Evolutionary conservation across 2,888 invertebrate genomes (phyloP), one percentile per base, ranked within the genome.

Genomic region (Nipponacmea schrenckii): DNA sequence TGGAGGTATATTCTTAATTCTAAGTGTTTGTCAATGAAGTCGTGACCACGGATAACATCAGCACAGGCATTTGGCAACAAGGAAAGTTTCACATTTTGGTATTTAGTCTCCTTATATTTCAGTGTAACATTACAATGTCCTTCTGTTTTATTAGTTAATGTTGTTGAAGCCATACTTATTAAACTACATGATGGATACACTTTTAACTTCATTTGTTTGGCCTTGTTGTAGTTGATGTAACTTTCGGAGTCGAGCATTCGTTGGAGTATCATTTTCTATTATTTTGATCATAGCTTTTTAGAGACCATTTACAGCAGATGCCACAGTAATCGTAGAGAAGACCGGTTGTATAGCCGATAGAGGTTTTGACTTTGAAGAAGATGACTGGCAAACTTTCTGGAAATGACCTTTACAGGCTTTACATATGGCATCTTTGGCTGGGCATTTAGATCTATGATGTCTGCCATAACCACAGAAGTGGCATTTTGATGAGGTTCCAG

Each of bases 141-240:
- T 14, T 50, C 50, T n/a, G 50, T 50, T n/a, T 17, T 50, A 50
- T 50, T 50, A n/a, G 50, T 50, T 17, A 50, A 15, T 17, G 50
- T n/a, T 50, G 50, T 50, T 50, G 50, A 50, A 20, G 50, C 50
- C 50, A 50, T 50, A 50, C 50, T 50, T 10, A 50, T 50, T 50
- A 20, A n/a, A 50, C 3, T 14, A 50, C 10, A n/a, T 7, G 50
- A 50, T 50, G 50, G 20, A 50, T 50, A 20, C 8, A 20, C 20
- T n/a, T 17, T 17, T 20, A 17, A 50, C 14, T 20, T 20, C 5
- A n/a, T 50, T n/a, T 15, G n/a, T n/a, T 50, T 5, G 17, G 50
- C 50, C 17, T n/a, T 50, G 5, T 50, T 14, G 50, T 8, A 50
- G 20, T 50, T 50, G 17, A 50, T 20, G 20, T 50, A 50, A 20